Evolutionary conservation across 2,888 invertebrate species (phyloP), one percentile per base, ranked within the genome.

Genomic region (Chaetoderma sp.): DNA sequence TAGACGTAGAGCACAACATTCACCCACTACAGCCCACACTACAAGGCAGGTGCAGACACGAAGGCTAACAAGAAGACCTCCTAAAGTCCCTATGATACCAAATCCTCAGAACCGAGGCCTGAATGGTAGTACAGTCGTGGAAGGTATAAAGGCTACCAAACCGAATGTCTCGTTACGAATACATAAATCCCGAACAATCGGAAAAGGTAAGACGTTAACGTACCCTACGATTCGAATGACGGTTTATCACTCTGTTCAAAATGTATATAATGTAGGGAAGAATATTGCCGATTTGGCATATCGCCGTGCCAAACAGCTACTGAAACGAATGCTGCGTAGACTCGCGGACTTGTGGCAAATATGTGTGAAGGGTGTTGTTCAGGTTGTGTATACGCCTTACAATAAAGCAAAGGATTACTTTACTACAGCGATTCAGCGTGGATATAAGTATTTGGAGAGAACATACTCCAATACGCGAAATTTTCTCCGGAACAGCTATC

Each of bases 241-340:
- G 4, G 52, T 52, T 3, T 52, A 52, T 30, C 52, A 52, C n/a
- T 30, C 52, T 21, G 52, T 52, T 8, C 28, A 27, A 30, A 52
- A 52, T 16, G 52, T 32, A 10, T 52, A 52, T 32, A 52, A 52
- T 32, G 52, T 52, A 3, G 52, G 52, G 3, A 52, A 52, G 30
- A 52, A 52, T 16, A 52, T 52, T 18, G 52, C 52, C 21, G 52
- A 52, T 21, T 8, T n/a, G 32, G 52, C 52, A 8, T 30, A 52
- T 32, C 28, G 32, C 4, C 28, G 32, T 10, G 23, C 52, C 16
- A 52, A 52, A 27, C 18, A 16, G 2, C 13, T 52, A n/a, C 52
- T 52, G 5, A 16, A 16, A 16, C 27, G 52, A 3, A 52, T 32
- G 8, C 13, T 28, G 16, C 52, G 52, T 25, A 16, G 52, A 5